Percentiles rank a stretch among this genome's conserved stretches.
These are phyloP conservation scores for Hybognathus amarus DNA, from an alignment of 2,797 vertebrate genomes.

Conservation along the genomic window DNA sequence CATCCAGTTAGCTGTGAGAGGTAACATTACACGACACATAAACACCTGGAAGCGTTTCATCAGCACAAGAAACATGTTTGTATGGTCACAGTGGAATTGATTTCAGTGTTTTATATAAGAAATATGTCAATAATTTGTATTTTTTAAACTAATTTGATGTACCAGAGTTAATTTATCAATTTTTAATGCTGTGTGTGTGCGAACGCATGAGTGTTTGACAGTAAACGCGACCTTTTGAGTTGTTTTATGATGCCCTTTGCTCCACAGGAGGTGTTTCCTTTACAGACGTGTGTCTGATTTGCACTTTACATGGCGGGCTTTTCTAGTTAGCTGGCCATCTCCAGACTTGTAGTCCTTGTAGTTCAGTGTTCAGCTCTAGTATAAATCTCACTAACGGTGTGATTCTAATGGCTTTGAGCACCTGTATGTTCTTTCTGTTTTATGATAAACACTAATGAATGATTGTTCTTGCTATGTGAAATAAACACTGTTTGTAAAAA, in stretches of 20 bases:
- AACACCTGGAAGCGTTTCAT: background rate
- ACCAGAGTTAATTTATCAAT: background rate
- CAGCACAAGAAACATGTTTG: background rate
- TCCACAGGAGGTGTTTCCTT: conserved; percentile 20
- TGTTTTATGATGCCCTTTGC: conserved; percentile 23
- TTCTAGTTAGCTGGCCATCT: background rate
- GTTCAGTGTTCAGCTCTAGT: conserved; percentile 1
- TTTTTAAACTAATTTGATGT: conserved; percentile 10
- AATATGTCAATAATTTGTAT: background rate
- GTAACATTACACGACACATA: background rate
- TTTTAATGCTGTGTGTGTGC: conserved; percentile 20
- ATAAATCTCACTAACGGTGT: background rate
- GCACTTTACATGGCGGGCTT: conserved; percentile 3
- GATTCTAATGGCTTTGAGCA: background rate
- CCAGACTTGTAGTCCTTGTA: no score
- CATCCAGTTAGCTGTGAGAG: background rate
- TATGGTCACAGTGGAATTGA: background rate
- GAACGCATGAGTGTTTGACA: conserved; percentile 25
- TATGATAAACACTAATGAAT: background rate
- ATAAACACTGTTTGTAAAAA: background rate
- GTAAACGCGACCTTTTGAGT: conserved; percentile 26
- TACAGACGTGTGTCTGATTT: background rate
- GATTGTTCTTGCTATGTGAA: conserved; percentile 16
- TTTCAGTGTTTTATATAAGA: background rate
- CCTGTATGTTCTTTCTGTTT: background rate